phyloP scores from a whole-genome alignment of 2,888 invertebrate species.

The Oscheius sp. region DNA sequence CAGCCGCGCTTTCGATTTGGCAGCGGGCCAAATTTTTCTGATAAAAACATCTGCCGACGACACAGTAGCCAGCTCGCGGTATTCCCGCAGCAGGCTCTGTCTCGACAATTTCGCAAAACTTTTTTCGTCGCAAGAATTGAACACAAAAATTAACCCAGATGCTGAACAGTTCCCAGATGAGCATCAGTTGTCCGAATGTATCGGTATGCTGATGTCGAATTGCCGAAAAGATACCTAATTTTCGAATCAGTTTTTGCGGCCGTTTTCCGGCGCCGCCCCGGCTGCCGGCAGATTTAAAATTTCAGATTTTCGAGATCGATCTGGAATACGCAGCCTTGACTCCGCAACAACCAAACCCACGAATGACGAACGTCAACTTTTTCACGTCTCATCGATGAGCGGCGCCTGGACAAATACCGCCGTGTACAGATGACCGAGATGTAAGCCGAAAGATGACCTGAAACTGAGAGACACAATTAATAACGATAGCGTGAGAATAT shows the following conservation, averaged over 20 bases:
- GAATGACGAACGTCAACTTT: conserved; percentile 75
- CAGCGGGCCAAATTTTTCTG: too few relatives aligned
- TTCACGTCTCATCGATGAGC: conserved; percentile 85
- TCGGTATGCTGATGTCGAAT: conserved; percentile 81
- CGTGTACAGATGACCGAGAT: conserved; percentile 93
- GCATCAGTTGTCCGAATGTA: conserved; percentile 89
- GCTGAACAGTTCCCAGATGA: conserved; percentile 83
- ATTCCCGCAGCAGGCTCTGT: conserved; percentile 81
- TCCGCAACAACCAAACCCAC: conserved; percentile 97
- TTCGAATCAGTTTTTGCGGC: conserved; percentile 77
- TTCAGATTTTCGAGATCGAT: background rate
- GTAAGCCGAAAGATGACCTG: conserved; percentile 77
- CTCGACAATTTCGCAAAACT: conserved; percentile 79
- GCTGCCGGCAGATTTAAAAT: conserved; percentile 77
- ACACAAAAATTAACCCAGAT: conserved; percentile 85
- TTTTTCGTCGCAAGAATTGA: too few relatives aligned
- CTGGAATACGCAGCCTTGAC: conserved; percentile 73
- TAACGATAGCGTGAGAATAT: background rate
- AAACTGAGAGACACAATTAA: background rate
- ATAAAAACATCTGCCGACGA: conserved; percentile 91
- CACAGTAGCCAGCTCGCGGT: conserved; percentile 96
- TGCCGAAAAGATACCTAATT: conserved; percentile 74
- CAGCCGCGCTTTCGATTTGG: too few relatives aligned
- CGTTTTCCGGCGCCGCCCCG: conserved; percentile 50
- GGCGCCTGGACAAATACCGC: conserved; percentile 90